Evolutionary conservation across 2,888 invertebrate species (phyloP).

Genomic region (Amphipyra berbera): DNA sequence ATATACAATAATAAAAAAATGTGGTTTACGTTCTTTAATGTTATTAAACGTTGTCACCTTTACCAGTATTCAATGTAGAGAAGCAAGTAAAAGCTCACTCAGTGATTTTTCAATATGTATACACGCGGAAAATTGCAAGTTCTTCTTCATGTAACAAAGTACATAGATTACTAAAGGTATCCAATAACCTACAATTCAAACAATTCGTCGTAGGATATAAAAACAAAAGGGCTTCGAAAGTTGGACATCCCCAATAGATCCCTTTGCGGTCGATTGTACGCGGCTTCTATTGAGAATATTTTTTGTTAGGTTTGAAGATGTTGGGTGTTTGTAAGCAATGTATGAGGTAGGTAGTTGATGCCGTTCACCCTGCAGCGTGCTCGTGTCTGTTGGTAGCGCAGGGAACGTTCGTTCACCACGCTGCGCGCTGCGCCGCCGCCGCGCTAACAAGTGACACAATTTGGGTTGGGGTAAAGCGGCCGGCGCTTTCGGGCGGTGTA

Average conservation of each 20-base stretch:
- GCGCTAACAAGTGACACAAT: slow-evolving; percentile 85
- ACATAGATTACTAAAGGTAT: neutral
- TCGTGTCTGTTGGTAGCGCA: slow-evolving; percentile 67
- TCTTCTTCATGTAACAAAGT: slow-evolving; percentile 12
- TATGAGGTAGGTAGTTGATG: slow-evolving; percentile 70
- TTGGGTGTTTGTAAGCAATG: slow-evolving; percentile 67
- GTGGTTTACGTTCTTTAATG: neutral
- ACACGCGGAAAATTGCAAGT: slow-evolving; percentile 9
- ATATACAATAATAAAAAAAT: neutral
- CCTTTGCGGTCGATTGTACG: slow-evolving; percentile 62
- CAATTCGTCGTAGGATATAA: slow-evolving; percentile 49
- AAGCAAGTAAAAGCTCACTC: slow-evolving; percentile 18
- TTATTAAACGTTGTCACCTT: neutral
- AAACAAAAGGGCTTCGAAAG: slow-evolving; percentile 65
- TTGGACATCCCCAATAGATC: slow-evolving; percentile 67
- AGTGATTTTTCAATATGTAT: slow-evolving; percentile 1
- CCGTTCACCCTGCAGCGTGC: slow-evolving; percentile 76
- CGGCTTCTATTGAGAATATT: slow-evolving; percentile 69
- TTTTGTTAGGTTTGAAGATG: slow-evolving; percentile 66
- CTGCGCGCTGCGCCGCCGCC: slow-evolving; percentile 68
- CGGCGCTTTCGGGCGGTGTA: slow-evolving; percentile 87
- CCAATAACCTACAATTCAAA: slow-evolving; percentile 18
- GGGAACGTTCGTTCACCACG: slow-evolving; percentile 66
- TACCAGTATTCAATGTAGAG: neutral
- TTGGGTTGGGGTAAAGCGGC: slow-evolving; percentile 85